Base-by-base conservation (phyloP, 2,113 vertebrate genomes). In the Caracal caracal region DNA sequence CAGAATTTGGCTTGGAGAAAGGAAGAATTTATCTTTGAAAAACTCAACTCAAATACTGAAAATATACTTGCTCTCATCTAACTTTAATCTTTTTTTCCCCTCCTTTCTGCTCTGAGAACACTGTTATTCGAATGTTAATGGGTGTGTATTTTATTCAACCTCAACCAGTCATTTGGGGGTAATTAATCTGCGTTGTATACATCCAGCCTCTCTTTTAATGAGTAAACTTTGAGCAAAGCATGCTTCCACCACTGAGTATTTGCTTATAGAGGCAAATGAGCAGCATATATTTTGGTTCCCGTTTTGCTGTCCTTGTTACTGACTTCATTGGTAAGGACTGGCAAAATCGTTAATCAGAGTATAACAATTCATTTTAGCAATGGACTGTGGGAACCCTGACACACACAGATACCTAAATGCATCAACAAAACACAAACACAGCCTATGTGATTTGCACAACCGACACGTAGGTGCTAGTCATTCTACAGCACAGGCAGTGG, bases 151-250 rank as follows among this genome's bases (percentile, higher is more conserved):
- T 90, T 88, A 95, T 96, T 93, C 71, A 97, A 51, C 33, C 43
- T 70, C 26, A 93, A 37, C 43, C 37, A 94, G 75, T 94, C 90
- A 84, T 90, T 90, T 30, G 81, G 75, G 87, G 79, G 26, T 90
- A 93, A 95, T 97, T 96, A 96, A 90, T 88, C 88, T 94, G 76
- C 53, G 30, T 85, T 96, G 96, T 90, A 56, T 65, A 88, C 12
- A 66, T 61, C 59, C 61, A 75, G 33, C 4, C 51, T 79, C 40
- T 92, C 47, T 97, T 80, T 95, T 89, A 97, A 96, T 82, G 88
- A 96, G 78, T 96, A 70, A 96, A 90, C 90, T 86, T 97, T 61
- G 51, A 95, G 59, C 40, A 81, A 90, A 85, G 11, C 1, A 5
- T 80, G 30, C 70, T 93, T 56, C 81, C 7, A 24, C 51, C 61